A percentile compares a stretch with the other conserved stretches of the same genome.
Conservation (phyloP, 2,113 vertebrate genomes). For the Pelvicachromis taeniatus region DNA sequence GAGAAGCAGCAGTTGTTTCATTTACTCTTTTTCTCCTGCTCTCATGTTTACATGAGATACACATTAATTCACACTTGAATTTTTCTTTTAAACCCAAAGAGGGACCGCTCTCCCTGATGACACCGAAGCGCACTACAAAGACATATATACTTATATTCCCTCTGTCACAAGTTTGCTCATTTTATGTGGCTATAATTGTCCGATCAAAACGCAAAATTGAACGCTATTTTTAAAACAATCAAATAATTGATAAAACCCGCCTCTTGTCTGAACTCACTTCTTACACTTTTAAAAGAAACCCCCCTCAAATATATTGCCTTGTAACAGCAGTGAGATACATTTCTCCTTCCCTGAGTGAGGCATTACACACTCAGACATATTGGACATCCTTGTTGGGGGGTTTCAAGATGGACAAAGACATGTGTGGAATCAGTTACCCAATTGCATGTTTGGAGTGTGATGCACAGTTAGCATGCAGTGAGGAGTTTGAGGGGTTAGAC, state of each 20-base stretch:
- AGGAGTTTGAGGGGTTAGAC: constrained; percentile 11
- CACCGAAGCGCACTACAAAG: background rate
- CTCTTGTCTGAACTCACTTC: background rate
- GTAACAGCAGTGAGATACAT: constrained; percentile 53
- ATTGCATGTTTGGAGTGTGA: constrained; percentile 56
- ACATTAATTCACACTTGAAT: constrained; percentile 13
- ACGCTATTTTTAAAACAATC: background rate
- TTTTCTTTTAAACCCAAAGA: constrained; percentile 6
- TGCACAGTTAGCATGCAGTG: constrained; percentile 61
- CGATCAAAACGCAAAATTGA: background rate
- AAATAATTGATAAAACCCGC: background rate
- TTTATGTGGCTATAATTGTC: background rate
- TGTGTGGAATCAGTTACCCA: constrained; percentile 74
- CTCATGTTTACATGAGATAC: constrained; percentile 24
- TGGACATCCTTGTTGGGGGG: constrained; percentile 51
- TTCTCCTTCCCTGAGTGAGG: constrained; percentile 45
- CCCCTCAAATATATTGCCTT: constrained; percentile 13
- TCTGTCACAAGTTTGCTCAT: background rate
- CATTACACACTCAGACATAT: constrained; percentile 49
- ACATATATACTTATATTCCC: background rate
- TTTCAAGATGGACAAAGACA: constrained; percentile 72
- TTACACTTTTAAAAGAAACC: background rate
- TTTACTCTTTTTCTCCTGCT: constrained; percentile 6
- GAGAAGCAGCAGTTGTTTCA: constrained; percentile 34
- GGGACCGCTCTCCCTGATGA: background rate